Evolutionary conservation across 2,888 invertebrate genomes (phyloP), one percentile per base, ranked within the genome.

Genomic region (Scaptomyza parva): DNA sequence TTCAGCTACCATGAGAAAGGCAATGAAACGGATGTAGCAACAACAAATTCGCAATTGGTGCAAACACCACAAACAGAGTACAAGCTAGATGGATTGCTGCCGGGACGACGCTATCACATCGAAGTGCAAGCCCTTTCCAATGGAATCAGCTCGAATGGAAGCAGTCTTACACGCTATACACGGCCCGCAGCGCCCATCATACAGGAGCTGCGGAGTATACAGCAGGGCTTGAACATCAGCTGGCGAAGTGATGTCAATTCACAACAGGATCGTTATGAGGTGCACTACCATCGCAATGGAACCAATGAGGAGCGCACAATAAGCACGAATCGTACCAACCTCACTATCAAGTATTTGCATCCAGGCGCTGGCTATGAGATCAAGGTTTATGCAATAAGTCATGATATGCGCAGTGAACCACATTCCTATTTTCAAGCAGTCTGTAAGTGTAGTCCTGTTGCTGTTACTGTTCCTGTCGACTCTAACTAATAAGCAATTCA

Each of bases 211-310:
- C 94, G 94, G 80, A 95, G 96, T 2, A 94, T 95, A 69, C 93
- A 94, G 30, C 93, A 94, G 77, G 95, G 95, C 20, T 92, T 97
- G 78, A 96, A 95, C 78, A 96, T 98, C 61, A 96, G 96, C 28
- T 98, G 98, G 98, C 96, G 97, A 92, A 96, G 97, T 65, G 97
- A 97, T 92, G 97, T 97, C 6, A 96, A 96, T 91, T 97, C 97
- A 2, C 94, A 95, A 50, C 98, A 98, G 92, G 96, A 97, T 88
- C 94, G 94, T 89, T 98, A 96, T 92, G 95, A 96, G 92, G 95
- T 98, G 51, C 94, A 95, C 59, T 96, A 96, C 91, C 94, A 95
- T 11, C 93, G 96, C 69, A 96, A 96, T 89, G 96, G 96, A 71
- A 96, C 96, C 0, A 93, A 93, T 3, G 93, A 93, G 70, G 92